These are phyloP conservation scores for Sphaerodactylus townsendi DNA, from an alignment of 2,113 vertebrate genomes.

Conservation along the genomic window DNA sequence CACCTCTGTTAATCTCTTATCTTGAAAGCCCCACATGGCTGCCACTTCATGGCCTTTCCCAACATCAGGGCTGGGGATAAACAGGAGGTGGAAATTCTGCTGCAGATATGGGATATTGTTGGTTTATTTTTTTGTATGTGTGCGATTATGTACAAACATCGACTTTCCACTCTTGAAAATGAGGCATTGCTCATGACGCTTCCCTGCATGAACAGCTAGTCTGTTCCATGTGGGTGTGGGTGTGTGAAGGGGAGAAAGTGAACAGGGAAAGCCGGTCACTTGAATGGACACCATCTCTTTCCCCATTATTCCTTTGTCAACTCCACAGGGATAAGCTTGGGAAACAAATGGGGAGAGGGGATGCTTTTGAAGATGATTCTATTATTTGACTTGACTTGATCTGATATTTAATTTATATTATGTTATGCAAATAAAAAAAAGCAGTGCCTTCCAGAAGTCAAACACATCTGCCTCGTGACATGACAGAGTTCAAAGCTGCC, in stretches of 20 bases:
- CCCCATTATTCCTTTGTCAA: not conserved
- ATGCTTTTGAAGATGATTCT: conserved; percentile 41
- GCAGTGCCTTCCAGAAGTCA: conserved; percentile 34
- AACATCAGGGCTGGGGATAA: not conserved
- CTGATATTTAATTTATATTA: too few relatives aligned
- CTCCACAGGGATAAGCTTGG: not conserved
- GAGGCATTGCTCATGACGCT: not conserved
- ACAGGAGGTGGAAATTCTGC: not conserved
- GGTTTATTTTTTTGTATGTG: not conserved
- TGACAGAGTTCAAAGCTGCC: conserved; percentile 45
- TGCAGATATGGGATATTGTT: not conserved
- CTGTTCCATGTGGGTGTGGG: not conserved
- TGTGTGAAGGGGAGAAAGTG: not conserved
- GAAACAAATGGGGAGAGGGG: not conserved
- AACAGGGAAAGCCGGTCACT: not conserved
- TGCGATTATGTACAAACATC: not conserved
- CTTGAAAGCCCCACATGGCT: too few relatives aligned
- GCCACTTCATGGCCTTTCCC: too few relatives aligned
- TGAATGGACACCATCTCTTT: conserved; percentile 21
- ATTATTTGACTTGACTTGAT: too few relatives aligned
- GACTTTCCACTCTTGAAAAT: not conserved
- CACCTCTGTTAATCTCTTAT: too few relatives aligned
- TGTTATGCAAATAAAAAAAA: conserved; percentile 7
- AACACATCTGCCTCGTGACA: conserved; percentile 52
- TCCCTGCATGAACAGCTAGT: not conserved